Base-by-base conservation (phyloP, 2,888 invertebrate genomes). In the Mesoligia furuncula region DNA sequence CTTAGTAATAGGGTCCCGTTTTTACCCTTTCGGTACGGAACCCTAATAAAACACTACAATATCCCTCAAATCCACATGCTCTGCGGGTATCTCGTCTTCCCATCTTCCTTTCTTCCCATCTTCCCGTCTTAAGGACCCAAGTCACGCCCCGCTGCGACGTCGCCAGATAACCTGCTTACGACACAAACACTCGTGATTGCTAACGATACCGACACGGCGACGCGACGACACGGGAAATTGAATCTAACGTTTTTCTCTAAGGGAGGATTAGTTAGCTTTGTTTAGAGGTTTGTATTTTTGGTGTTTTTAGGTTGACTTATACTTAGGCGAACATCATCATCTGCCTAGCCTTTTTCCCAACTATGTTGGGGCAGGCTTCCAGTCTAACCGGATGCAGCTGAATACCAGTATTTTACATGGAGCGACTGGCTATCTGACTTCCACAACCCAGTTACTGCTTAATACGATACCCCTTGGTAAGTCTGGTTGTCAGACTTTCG, bases 161-260 rank as follows among this genome's bases (percentile, higher is more conserved):
- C 87, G 89, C 89, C 88, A 75, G 73, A 72, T 95, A 95, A 95
- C 93, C 88, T 90, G 86, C 90, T 95, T 94, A 93, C 91, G 88
- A 83, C 91, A 89, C 92, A 93, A 93, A 93, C 89, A 93, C 92
- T 89, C 90, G 90, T 94, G 95, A 95, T 95, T 94, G 95, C 93
- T 90, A 93, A 85, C 90, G 91, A 90, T 86, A 87, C 91, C 92
- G 91, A 91, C 90, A 87, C 89, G 90, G 86, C 89, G 90, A 84
- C 90, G 89, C 88, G 87, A 88, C 87, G 84, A 85, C 85, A 87
- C 87, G 87, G 88, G 89, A 91, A 92, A 94, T 93, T 90, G 82
- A 86, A 92, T 93, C 90, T 85, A 79, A 80, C 85, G 88, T 91
- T 90, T 90, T 90, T 90, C 85, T 84, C 79, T 84, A 80, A 77